Evolutionary conservation across 2,113 vertebrate species (phyloP).

Genomic region (Notothenia rossii): DNA sequence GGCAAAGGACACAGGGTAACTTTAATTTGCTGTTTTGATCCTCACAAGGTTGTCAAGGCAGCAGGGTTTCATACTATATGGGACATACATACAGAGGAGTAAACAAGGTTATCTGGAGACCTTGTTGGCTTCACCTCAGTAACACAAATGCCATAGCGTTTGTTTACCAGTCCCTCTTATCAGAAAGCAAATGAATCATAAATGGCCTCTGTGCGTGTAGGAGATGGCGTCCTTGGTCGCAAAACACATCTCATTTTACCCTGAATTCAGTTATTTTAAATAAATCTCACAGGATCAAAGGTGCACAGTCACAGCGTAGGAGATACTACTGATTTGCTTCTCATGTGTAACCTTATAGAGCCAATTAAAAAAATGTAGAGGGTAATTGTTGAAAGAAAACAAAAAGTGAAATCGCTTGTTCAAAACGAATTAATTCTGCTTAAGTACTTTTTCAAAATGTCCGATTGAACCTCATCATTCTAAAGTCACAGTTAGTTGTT

Average conservation of each 20-base stretch:
- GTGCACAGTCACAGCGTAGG: not conserved
- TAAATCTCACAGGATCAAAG: not conserved
- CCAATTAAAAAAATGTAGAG: too few species aligned
- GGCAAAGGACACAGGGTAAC: constrained; percentile 19
- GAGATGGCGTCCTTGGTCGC: not conserved
- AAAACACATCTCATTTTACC: not conserved
- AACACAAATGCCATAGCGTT: constrained; percentile 50
- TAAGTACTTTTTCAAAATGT: not conserved
- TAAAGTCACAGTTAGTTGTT: not conserved
- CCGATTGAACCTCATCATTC: not conserved
- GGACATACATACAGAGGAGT: constrained; percentile 32
- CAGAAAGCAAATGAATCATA: constrained; percentile 59
- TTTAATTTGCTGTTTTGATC: constrained; percentile 28
- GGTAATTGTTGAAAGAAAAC: not conserved
- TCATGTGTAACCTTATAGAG: not conserved
- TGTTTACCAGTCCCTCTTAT: constrained; percentile 58
- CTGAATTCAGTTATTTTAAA: not conserved
- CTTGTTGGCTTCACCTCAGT: constrained; percentile 58
- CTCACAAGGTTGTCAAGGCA: not conserved
- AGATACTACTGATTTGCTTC: not conserved
- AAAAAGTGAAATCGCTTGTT: not conserved
- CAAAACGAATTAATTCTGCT: not conserved
- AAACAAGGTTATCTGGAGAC: constrained; percentile 71
- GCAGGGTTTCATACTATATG: constrained; percentile 33
- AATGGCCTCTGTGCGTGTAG: constrained; percentile 18